Evolutionary conservation across 92 coral and sea anemone genomes (phyloP).

Genomic region (Pocillopora grandis): DNA sequence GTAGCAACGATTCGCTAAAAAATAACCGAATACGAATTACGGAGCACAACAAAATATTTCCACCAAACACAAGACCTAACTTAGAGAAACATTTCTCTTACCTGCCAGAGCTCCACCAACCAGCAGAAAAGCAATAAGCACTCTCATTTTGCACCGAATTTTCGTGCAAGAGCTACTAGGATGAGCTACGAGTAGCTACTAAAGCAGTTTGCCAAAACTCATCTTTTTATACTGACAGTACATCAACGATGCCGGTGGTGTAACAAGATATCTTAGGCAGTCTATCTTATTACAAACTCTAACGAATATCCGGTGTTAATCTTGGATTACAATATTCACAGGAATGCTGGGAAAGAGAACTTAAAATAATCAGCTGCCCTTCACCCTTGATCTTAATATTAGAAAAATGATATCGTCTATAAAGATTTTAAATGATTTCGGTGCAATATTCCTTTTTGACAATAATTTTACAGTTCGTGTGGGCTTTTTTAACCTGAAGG

Average conservation of each 20-base stretch:
- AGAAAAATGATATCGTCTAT: too few species aligned
- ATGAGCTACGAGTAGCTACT: constrained; percentile 12
- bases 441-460: background rate
- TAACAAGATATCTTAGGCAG: constrained; percentile 6
- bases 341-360: background rate
- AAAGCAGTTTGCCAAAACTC: background rate
- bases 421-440: background rate
- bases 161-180: constrained; percentile 8
- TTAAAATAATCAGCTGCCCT: background rate
- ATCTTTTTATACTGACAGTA: constrained; percentile 20
- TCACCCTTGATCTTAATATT: background rate
- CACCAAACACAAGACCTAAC: too few species aligned
- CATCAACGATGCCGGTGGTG: constrained; percentile 24
- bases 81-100: constrained; percentile 10
- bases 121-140: constrained; percentile 38
- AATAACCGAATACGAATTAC: background rate
- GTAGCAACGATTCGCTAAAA: background rate
- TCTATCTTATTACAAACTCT: background rate
- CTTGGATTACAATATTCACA: background rate
- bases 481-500: background rate
- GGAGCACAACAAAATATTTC: background rate
- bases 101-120: constrained; percentile 51
- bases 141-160: constrained; percentile 29
- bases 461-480: background rate
- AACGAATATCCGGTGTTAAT: background rate